A percentile compares a stretch with the other conserved stretches of the same genome.
Evolutionary conservation across 2,888 invertebrate species (phyloP).

Genomic region (Norana najaformis): DNA sequence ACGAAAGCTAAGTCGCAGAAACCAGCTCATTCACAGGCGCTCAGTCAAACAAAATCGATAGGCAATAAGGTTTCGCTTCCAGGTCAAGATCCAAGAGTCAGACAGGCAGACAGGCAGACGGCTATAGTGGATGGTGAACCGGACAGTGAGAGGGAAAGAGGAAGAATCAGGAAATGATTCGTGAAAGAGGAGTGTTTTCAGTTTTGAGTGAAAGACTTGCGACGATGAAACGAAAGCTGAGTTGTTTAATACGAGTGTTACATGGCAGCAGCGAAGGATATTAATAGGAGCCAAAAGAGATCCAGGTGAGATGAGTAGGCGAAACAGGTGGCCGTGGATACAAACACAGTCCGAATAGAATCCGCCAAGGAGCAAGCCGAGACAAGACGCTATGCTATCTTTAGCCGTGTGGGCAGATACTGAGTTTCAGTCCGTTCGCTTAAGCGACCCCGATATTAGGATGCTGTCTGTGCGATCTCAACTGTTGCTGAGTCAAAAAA

Average conservation of each 20-base stretch:
- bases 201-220: too few species aligned
- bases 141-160: too few species aligned
- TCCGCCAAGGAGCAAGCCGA: not conserved
- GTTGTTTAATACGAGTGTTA: constrained; percentile 6
- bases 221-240: not conserved
- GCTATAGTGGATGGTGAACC: too few species aligned
- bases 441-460: not conserved
- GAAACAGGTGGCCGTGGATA: not conserved
- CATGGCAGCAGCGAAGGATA: not conserved
- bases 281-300: not conserved
- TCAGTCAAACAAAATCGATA: too few species aligned
- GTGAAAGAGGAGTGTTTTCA: too few species aligned
- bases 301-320: not conserved
- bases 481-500: not conserved
- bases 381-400: not conserved
- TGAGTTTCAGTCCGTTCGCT: not conserved
- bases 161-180: too few species aligned
- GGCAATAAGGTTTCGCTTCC: too few species aligned
- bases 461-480: not conserved
- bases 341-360: not conserved
- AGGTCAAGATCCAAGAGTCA: too few species aligned
- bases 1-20: too few species aligned
- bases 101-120: too few species aligned
- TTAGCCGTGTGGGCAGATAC: not conserved
- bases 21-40: too few species aligned